phyloP scores from a whole-genome alignment of 2,113 vertebrate genomes.

The Clarias batrachus region DNA sequence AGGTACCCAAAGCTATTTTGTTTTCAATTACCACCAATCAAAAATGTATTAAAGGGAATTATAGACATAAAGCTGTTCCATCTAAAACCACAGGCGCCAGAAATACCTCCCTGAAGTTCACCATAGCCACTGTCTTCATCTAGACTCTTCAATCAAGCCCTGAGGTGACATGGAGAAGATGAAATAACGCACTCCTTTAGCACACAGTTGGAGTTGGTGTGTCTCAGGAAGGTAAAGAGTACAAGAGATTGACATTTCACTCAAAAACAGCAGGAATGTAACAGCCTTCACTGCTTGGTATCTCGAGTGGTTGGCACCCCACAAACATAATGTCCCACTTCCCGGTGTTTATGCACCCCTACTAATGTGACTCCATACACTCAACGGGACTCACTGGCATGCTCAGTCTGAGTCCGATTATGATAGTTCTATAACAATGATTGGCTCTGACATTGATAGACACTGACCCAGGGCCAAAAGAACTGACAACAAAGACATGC shows the following conservation, averaged over 20 bases:
- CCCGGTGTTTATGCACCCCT: neutral
- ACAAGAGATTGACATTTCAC: conserved; percentile 5
- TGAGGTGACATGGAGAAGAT: conserved; percentile 7
- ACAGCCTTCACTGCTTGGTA: conserved; percentile 30
- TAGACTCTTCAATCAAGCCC: conserved; percentile 11
- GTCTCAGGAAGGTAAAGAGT: conserved; percentile 23
- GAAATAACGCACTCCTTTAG: neutral
- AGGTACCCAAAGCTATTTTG: conserved; percentile 15
- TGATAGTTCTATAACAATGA: conserved; percentile 17
- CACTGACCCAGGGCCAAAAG: conserved; percentile 3
- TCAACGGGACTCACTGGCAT: neutral
- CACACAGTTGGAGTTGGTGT: conserved; percentile 10
- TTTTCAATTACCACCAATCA: conserved; percentile 32
- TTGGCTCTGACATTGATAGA: conserved; percentile 27
- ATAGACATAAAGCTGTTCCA: neutral
- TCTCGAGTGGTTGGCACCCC: conserved; percentile 15
- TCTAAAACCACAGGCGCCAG: conserved; percentile 1
- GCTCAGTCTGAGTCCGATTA: conserved; percentile 7
- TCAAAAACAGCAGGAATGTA: conserved; percentile 21
- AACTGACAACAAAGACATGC: conserved; percentile 29
- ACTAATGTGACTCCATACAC: conserved; percentile 4
- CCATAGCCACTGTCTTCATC: conserved; percentile 15
- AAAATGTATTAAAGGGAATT: conserved; percentile 27
- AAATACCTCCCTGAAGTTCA: neutral
- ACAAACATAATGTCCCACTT: conserved; percentile 20